Percentiles rank a stretch among this genome's conserved stretches.
Conservation (phyloP, 2,113 vertebrate species). For the Phylloscopus whistleri region DNA sequence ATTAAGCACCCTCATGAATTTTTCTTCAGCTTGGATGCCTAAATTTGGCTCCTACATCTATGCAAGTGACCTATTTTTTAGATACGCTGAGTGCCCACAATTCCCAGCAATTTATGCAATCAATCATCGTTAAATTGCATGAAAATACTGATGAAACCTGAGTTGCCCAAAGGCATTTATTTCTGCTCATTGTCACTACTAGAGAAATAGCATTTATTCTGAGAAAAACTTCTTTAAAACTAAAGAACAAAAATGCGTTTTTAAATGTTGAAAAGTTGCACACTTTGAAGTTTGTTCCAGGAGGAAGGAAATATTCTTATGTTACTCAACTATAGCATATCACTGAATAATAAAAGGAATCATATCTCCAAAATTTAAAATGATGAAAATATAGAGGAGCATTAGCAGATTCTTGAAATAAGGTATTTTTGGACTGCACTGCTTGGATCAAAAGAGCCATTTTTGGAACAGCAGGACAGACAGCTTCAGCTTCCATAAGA, state of each 20-base stretch:
- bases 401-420: neutral
- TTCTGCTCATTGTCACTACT: neutral
- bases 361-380: neutral
- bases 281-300: neutral
- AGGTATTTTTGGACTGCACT: neutral
- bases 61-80: slow-evolving; percentile 13
- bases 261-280: neutral
- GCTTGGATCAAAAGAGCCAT: neutral
- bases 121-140: neutral
- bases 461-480: neutral
- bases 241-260: neutral
- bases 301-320: neutral
- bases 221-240: neutral
- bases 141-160: slow-evolving; percentile 19
- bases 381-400: neutral
- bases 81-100: neutral
- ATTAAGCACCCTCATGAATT: neutral
- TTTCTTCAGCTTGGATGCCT: neutral
- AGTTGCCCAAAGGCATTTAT: neutral
- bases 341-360: neutral
- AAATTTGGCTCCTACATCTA: neutral
- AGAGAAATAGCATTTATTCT: neutral
- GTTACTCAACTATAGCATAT: fast-evolving
- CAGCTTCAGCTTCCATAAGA: neutral
- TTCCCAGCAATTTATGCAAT: slow-evolving; percentile 8